Evolutionary conservation across 2,113 vertebrate species (phyloP).

Genomic region (Hyaena hyaena): DNA sequence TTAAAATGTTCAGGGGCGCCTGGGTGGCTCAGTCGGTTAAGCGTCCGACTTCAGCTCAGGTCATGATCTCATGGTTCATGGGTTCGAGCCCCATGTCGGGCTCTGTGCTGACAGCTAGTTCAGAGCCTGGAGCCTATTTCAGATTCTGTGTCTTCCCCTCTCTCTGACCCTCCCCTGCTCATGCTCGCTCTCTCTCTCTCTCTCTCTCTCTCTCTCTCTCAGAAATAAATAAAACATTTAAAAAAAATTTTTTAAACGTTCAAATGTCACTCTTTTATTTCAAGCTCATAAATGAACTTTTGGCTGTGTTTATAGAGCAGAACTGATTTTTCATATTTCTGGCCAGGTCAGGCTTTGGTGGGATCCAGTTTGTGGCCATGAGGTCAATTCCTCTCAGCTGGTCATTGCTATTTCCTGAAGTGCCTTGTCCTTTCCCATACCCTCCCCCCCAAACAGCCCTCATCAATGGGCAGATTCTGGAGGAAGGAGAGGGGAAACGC

Average conservation of each 20-base stretch:
- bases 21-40: too few relatives aligned
- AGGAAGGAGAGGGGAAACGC: neutral
- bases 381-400: fast-evolving
- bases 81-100: too few relatives aligned
- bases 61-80: too few relatives aligned
- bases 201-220: too few relatives aligned
- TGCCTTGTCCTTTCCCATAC: neutral
- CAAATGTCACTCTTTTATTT: neutral
- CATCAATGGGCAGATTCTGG: fast-evolving
- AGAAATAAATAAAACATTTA: too few relatives aligned
- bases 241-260: neutral
- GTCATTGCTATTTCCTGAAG: neutral
- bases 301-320: neutral
- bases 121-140: too few relatives aligned
- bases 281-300: neutral
- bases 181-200: too few relatives aligned
- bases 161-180: too few relatives aligned
- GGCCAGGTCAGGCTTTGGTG: neutral
- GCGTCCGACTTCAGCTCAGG: too few relatives aligned
- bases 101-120: too few relatives aligned
- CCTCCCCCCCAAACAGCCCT: neutral
- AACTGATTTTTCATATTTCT: neutral
- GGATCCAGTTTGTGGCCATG: neutral
- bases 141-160: too few relatives aligned
- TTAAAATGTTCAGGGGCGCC: neutral